phyloP scores from a whole-genome alignment of 2,888 invertebrate species.

The Ochropacha duplaris region DNA sequence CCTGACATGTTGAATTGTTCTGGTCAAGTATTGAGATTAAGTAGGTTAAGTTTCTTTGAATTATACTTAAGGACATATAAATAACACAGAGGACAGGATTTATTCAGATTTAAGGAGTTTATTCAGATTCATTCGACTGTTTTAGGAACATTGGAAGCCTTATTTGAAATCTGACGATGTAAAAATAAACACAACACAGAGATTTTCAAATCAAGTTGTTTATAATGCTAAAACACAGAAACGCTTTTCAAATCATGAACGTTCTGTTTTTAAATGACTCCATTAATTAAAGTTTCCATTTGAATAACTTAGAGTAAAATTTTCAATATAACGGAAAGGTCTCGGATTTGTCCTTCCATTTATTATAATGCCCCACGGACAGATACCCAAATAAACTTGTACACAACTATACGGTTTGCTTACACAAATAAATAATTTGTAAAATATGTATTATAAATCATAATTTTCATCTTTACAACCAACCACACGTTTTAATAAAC shows the following conservation, averaged over 20 bases:
- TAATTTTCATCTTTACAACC: not conserved
- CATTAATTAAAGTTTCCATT: conserved; percentile 50
- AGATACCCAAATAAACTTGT: conserved; percentile 75
- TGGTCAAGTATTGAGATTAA: conserved; percentile 1
- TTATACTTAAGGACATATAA: not conserved
- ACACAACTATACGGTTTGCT: conserved; percentile 65
- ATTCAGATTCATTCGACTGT: not conserved
- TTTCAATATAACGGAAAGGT: conserved; percentile 64
- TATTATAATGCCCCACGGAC: conserved; percentile 71
- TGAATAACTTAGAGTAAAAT: conserved; percentile 55
- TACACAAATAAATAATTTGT: conserved; percentile 34
- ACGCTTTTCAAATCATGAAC: not conserved
- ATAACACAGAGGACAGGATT: not conserved
- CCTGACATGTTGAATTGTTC: conserved; percentile 17
- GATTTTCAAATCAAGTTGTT: not conserved
- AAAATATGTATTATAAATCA: conserved; percentile 8
- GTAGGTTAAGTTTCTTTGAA: not conserved
- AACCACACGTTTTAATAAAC: not conserved
- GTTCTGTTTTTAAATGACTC: conserved; percentile 7
- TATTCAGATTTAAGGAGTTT: not conserved
- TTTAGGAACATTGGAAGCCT: too few species aligned
- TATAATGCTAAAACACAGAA: not conserved
- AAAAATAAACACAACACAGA: too few species aligned
- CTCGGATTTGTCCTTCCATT: conserved; percentile 70
- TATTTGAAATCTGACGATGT: too few species aligned